Base-by-base conservation (phyloP, 2,888 invertebrate genomes). In the Xylota segnis region DNA sequence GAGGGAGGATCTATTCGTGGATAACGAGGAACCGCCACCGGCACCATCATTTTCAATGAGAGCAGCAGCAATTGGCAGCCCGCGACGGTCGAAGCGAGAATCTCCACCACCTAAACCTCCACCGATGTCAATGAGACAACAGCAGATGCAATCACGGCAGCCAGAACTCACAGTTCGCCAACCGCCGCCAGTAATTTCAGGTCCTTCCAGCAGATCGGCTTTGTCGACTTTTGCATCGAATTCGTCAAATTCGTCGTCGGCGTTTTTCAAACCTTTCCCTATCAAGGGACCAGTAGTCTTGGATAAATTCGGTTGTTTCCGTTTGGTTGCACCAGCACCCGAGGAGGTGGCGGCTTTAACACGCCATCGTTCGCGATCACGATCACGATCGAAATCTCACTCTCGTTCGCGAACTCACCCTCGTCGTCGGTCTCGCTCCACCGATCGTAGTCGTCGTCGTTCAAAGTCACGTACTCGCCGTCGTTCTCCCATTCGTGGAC, bases 281-380 rank as follows among this genome's bases (percentile, higher is more conserved):
- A 90, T 91, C 16, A 90, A 91, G 43, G 88, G 88, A 89, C 90
- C 95, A 91, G 94, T 95, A 72, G 95, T 95, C 16, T 92, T 96
- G 87, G 96, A 96, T 91, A 96, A 96, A 91, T 95, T 96, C 90
- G 96, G 96, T 0, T 94, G 95, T 88, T 94, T 96, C 93, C 94
- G 95, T 0, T 91, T 95, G 87, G 95, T 95, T 47, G 93, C 94
- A 74, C 94, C 94, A 61, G 93, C 94, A 59, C 93, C 87, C 6
- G 59, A 77, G 14, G 87, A 87, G 45, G 40, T 86, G 10, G 76
- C 56, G 12, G 58, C 32, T 9, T 43, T 79, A 5, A 37, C 76
- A 12, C 63, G 79, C 0, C 82, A 84, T n/a, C 87, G 54, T 52
- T 89, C 79, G 81, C 89, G 59, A 75, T 89, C 72, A 82, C 89